phyloP scores from a whole-genome alignment of 2,113 vertebrate species.

The Grantiella picta region DNA sequence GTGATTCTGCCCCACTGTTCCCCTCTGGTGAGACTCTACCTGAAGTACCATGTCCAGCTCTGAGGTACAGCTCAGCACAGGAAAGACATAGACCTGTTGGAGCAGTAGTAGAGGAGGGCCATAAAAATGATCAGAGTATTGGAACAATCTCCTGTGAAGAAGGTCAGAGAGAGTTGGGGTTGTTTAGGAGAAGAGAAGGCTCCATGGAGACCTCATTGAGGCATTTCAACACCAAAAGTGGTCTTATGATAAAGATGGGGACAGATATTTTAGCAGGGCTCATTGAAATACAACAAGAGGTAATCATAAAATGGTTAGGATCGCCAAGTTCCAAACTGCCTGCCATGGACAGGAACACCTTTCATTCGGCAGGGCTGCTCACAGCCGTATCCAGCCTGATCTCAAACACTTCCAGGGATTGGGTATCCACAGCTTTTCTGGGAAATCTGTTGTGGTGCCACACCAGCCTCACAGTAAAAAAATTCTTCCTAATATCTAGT shows the following conservation, averaged over 20 bases:
- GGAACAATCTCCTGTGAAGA: neutral
- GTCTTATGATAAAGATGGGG: neutral
- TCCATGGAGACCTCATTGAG: neutral
- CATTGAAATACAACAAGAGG: fast-evolving
- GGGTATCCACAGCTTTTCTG: neutral
- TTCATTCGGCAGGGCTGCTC: neutral
- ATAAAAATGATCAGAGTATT: neutral
- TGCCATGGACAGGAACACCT: neutral
- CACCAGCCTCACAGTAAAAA: neutral
- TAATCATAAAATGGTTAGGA: neutral
- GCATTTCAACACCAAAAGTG: neutral
- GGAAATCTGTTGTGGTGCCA: neutral
- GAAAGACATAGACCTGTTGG: neutral
- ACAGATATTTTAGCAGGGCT: no score
- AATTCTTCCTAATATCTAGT: no score
- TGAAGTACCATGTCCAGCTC: neutral
- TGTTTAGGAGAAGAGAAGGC: neutral
- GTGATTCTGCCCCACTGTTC: neutral
- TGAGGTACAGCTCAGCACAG: neutral
- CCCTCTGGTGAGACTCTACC: neutral
- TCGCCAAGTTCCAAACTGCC: neutral
- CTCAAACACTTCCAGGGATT: neutral
- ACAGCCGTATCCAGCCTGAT: neutral
- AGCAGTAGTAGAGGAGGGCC: neutral
- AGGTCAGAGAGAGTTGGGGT: neutral